Base-by-base conservation (phyloP, 2,113 vertebrate species). In the Menura novaehollandiae region DNA sequence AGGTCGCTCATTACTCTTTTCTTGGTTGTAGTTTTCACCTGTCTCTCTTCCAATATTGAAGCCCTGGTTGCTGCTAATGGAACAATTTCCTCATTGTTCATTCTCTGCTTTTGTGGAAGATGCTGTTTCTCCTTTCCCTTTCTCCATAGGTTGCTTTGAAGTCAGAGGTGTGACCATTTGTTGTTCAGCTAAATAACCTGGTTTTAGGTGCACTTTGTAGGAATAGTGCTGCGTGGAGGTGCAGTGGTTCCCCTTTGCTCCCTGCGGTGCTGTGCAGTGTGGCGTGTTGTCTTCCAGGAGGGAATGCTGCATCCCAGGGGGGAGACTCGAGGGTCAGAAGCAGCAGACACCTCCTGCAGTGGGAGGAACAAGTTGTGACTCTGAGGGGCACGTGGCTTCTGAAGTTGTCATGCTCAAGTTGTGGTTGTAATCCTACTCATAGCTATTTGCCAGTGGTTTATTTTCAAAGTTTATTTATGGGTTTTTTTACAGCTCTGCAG, bases 221-320 rank as follows among this genome's bases (percentile, higher is more conserved):
- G 52, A 47, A 6, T 10, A n/a, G 21, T 10, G 15, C 52, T 30
- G 47, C 5, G 20, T 39, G 69, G 17, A 47, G 41, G 32, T 37
- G 74, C 22, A 7, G 41, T 44, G 39, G 66, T 68, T 49, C n/a
- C 51, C 3, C 1, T 37, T 76, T 10, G 16, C 28, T n/a, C 28
- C 8, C 1, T 1, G 12, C 9, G 12, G 66, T 1, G 1, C 9
- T 14, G 53, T 39, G 44, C 30, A 23, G 63, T 0, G 4, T 37
- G 63, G 33, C 2, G 1, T 12, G 5, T 7, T 93, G 75, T 58
- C 71, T 41, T 44, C 41, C 60, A 30, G 72, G 49, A 28, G 76
- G 51, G 63, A 46, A 28, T 26, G 22, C 39, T 35, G 75, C 18
- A 4, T 27, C 43, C 51, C 82, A 6, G 8, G 7, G 21, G 15